Evolutionary conservation across 2,797 vertebrate genomes (phyloP), one percentile per base, ranked within the genome.

Genomic region (Gallinago nigripennis): DNA sequence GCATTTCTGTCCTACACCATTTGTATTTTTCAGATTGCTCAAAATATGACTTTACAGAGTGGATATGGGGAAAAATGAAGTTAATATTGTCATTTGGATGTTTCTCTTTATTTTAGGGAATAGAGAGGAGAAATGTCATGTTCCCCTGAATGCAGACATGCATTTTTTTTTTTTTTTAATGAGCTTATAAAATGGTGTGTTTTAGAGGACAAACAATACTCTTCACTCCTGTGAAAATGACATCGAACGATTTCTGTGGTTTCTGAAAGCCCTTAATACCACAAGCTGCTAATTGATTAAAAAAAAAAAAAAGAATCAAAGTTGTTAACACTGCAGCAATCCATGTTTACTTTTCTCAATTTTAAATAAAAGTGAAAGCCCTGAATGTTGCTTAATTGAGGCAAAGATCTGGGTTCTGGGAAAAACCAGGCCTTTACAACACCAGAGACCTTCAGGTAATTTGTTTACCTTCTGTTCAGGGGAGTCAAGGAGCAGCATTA

Each of bases 401-500:
- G 51, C 5, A 82, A 84, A 87, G 48, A 68, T 71, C n/a, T 88
- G 33, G 6, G 4, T 90, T 72, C 66, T 82, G 80, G 37, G 24
- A 37, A 53, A 48, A 60, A 78, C 8, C 10, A 71, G 28, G 57
- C 48, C 5, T 72, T 91, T 88, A 25, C 12, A 82, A 11, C 35
- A 85, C 11, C 11, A 82, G 85, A 76, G 81, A 90, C 83, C 68
- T 95, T 92, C 64, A 84, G 57, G 78, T 95, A 85, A 81, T 95
- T 92, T 92, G 33, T 90, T 93, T 95, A 51, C 71, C 57, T 95
- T 94, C 78, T 93, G 81, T 81, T 95, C 54, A 7, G 58, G 30
- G 50, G 68, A 90, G 27, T 86, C 56, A 82, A 92, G 81, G 65
- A 92, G 20, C 45, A 78, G 19, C 17, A 71, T 60, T 90, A 50